Base-by-base conservation (phyloP, 2,888 invertebrate species). In the Drosophila aldrichi region DNA sequence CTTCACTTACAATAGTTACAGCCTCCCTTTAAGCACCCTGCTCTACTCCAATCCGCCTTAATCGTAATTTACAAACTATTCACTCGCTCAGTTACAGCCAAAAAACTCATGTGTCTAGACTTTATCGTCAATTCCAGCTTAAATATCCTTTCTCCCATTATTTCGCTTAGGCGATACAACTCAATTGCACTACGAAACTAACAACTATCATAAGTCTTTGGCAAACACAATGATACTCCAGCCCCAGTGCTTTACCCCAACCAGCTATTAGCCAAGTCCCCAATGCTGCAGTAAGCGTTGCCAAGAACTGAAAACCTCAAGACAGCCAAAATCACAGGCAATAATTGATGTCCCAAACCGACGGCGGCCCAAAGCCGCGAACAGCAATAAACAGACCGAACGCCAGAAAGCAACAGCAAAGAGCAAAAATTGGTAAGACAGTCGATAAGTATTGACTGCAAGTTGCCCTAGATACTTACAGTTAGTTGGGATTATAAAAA, bases 281-380 rank as follows among this genome's bases (percentile, higher is more conserved):
- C 57, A 51, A 48, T 40, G 67, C 22, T 51, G 70, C 70, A 55
- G 59, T 48, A 25, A 55, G 44, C 65, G 64, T 36, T 61, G 74
- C 70, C 76, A 76, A 55, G 55, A 70, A 69, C 52, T 43, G 52
- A 77, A 77, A 78, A 75, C 67, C 76, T 54, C 76, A 66, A 83
- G 81, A 74, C 77, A 81, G 79, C 70, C 82, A 79, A 77, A 81
- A 82, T 79, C 82, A 84, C 77, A 70, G 78, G 70, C 85, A 81
- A 75, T 84, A 83, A 83, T 87, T 84, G 88, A 83, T 84, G 83
- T 70, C 73, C 79, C 62, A 66, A 56, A 56, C 74, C 74, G 54
- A 67, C 56, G 77, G 60, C 49, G 75, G 63, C 72, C 64, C 72
- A 81, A 77, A 83, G 82, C 75, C 82, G 77, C 79, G 77, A 87